Percentiles rank a stretch among this genome's conserved stretches.
phyloP scores from a whole-genome alignment of 2,888 invertebrate genomes.

The Creontiades dilutus region DNA sequence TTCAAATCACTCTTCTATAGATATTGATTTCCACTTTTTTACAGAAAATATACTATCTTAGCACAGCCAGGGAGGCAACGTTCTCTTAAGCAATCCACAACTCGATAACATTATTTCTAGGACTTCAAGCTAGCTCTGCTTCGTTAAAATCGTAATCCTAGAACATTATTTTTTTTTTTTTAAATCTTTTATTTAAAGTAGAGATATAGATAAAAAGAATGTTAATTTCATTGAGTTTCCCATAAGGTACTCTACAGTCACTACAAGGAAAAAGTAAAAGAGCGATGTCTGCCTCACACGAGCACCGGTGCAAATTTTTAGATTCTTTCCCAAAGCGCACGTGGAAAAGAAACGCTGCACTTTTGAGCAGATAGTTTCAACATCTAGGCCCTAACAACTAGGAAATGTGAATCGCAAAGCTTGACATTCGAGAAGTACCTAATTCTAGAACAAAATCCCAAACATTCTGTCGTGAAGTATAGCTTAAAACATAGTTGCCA shows the following conservation, averaged over 20 bases:
- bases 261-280: not conserved
- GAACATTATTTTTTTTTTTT: conserved; percentile 8
- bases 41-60: conserved; percentile 68
- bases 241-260: not conserved
- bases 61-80: conserved; percentile 66
- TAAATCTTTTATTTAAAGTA: not conserved
- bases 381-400: conserved; percentile 68
- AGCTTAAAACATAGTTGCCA: conserved; percentile 73
- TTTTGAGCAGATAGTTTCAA: conserved; percentile 52
- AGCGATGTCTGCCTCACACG: conserved; percentile 20
- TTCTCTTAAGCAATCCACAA: conserved; percentile 45
- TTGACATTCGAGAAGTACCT: conserved; percentile 49
- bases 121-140: conserved; percentile 50
- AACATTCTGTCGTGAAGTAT: conserved; percentile 49
- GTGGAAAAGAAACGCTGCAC: not conserved
- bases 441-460: conserved; percentile 46
- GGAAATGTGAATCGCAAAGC: conserved; percentile 62
- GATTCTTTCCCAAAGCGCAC: conserved; percentile 8
- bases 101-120: conserved; percentile 40
- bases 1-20: conserved; percentile 38
- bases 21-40: conserved; percentile 61
- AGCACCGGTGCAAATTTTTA: conserved; percentile 17
- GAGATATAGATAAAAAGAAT: conserved; percentile 13
- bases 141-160: conserved; percentile 44
- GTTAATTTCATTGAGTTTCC: conserved; percentile 13